Conservation (phyloP, 2,888 invertebrate species). For the Allolobophora icterica region DNA sequence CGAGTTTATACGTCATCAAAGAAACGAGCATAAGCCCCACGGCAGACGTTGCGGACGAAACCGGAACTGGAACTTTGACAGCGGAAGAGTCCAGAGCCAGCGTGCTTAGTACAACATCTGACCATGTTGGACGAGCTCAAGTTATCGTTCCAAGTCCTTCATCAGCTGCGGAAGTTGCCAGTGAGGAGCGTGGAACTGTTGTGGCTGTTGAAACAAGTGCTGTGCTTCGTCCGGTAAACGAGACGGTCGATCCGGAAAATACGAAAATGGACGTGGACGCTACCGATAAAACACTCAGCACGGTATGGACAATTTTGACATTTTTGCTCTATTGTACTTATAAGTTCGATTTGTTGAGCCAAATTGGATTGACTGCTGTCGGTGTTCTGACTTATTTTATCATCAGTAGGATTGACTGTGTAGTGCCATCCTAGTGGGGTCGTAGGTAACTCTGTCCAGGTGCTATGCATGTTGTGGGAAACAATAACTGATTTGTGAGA, state of each 20-base stretch:
- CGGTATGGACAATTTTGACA: not conserved
- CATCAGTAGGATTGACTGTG: too few species aligned
- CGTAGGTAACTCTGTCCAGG: too few species aligned
- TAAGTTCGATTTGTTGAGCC: not conserved
- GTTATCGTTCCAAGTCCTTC: not conserved
- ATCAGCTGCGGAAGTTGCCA: not conserved
- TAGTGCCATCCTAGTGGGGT: too few species aligned
- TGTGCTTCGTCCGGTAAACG: not conserved
- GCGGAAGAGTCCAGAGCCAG: not conserved
- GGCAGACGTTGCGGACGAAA: not conserved
- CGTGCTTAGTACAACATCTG: not conserved
- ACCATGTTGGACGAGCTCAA: not conserved
- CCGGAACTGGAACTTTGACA: not conserved
- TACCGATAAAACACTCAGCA: not conserved
- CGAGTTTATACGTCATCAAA: not conserved
- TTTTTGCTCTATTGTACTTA: not conserved
- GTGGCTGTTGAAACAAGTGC: not conserved
- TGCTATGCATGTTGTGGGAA: too few species aligned
- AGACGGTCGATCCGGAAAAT: not conserved
- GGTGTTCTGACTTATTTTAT: too few species aligned
- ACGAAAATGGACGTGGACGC: not conserved
- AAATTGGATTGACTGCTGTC: not conserved
- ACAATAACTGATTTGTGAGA: too few species aligned
- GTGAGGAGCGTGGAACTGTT: not conserved
- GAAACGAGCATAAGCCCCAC: not conserved